Percentiles rank a stretch among this genome's conserved stretches.
phyloP scores from a whole-genome alignment of 1,140 invertebrate species.

The Brachionus asplanchnoidis region DNA sequence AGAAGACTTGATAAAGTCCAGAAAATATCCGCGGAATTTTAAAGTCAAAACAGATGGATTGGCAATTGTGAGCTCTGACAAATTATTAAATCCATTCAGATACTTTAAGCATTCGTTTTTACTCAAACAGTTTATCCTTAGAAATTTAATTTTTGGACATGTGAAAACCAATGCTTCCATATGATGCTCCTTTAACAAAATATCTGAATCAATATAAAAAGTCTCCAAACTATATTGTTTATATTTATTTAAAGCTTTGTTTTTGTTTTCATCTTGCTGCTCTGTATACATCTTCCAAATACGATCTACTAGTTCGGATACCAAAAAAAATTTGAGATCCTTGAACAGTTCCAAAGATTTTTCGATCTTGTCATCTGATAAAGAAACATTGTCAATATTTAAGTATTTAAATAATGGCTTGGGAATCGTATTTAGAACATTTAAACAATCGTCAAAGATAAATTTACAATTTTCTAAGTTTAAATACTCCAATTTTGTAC shows the following conservation, averaged over 20 bases:
- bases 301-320: neutral
- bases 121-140: slow-evolving; percentile 18
- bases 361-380: neutral
- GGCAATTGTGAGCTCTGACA: neutral
- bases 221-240: slow-evolving; percentile 4
- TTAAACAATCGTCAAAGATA: slow-evolving; percentile 19
- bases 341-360: neutral
- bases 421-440: neutral
- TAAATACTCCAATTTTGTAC: neutral
- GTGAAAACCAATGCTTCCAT: neutral
- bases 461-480: slow-evolving; percentile 33
- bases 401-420: neutral
- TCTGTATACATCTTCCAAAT: neutral
- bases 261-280: neutral
- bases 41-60: neutral
- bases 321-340: slow-evolving; percentile 14
- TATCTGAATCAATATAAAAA: neutral
- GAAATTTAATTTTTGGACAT: slow-evolving; percentile 23
- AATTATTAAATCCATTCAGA: neutral
- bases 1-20: neutral
- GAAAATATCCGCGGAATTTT: slow-evolving; percentile 14
- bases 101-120: neutral
- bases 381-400: slow-evolving; percentile 15
- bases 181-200: neutral
- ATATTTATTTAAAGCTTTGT: neutral